Base-by-base conservation (phyloP, 2,113 vertebrate species). In the Irena cyanogastra region DNA sequence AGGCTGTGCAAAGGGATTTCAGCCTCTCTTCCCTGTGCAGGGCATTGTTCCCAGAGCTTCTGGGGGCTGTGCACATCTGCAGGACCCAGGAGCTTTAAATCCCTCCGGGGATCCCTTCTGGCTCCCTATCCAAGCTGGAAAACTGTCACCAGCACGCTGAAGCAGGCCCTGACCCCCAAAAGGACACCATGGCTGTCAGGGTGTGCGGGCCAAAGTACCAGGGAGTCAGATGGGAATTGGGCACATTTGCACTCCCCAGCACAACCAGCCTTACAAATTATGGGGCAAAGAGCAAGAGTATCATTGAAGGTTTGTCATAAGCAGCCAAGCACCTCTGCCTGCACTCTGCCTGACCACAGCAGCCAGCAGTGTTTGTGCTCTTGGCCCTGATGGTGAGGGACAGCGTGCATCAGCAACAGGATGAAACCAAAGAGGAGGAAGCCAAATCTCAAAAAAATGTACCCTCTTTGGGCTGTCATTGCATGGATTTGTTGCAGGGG, bases 301-400 rank as follows among this genome's bases (percentile, higher is more conserved):
- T 33, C 33, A 13, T 28, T 30, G 66, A 61, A 50, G 45, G 26
- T n/a, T 86, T 33, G 54, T 60, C 13, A 2, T 15, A 24, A 87
- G 41, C 75, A 72, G 49, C n/a, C 42, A 35, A 30, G 52, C 28
- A 53, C 44, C 24, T 45, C 64, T 77, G 59, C 54, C 75, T 69
- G 47, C 41, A 16, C 57, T 11, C 59, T 74, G 64, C 47, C 61
- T 81, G 49, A 28, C 57, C 59, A 16, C 2, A 9, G 87, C 61
- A 78, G 72, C n/a, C 83, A 65, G 50, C 71, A 31, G 22, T 1
- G 12, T 35, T 61, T 49, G 63, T 1, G 3, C 57, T 65, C 37
- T 47, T 0, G 0, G 66, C n/a, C 41, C 37, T 0, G 0, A 2
- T 11, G 26, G 30, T 0, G 1, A 61, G 75, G 33, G 76, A 84